phyloP scores from a whole-genome alignment of 2,113 vertebrate genomes.

The Myrmophylax atrothorax region DNA sequence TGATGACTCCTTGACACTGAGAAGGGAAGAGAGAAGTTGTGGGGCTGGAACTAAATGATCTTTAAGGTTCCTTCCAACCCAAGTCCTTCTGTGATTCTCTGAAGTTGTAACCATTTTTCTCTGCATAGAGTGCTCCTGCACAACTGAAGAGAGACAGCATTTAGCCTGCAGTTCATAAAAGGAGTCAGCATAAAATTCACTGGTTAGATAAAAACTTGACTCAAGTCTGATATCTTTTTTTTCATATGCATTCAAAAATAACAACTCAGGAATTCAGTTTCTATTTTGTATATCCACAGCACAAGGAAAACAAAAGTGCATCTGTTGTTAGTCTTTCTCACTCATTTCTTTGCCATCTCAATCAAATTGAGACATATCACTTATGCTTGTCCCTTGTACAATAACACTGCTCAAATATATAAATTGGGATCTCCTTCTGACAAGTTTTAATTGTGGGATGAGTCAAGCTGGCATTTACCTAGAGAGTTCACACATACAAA shows the following conservation, averaged over 20 bases:
- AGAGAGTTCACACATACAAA: background rate
- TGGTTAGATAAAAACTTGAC: background rate
- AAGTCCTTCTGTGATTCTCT: background rate
- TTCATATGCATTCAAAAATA: conserved; percentile 2
- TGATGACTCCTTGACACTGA: background rate
- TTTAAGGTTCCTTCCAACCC: background rate
- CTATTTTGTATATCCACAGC: conserved; percentile 25
- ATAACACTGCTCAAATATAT: background rate
- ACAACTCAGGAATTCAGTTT: background rate
- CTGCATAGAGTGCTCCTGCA: background rate
- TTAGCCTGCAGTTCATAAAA: background rate
- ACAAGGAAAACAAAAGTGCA: conserved; percentile 37
- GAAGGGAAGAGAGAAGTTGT: background rate
- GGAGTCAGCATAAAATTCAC: background rate
- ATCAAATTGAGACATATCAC: conserved; percentile 15
- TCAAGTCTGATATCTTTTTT: background rate
- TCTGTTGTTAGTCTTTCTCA: conserved; percentile 23
- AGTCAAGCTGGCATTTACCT: conserved; percentile 33
- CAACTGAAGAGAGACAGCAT: background rate
- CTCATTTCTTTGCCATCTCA: conserved; percentile 8
- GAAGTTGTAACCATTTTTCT: background rate
- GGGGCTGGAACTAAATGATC: background rate
- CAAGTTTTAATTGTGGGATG: conserved; percentile 31
- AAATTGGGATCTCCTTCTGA: background rate
- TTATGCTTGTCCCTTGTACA: conserved; percentile 10